Percentiles rank a stretch among this genome's conserved stretches.
phyloP scores from a whole-genome alignment of 2,888 invertebrate genomes.

The Agonopterix alstromeriana region DNA sequence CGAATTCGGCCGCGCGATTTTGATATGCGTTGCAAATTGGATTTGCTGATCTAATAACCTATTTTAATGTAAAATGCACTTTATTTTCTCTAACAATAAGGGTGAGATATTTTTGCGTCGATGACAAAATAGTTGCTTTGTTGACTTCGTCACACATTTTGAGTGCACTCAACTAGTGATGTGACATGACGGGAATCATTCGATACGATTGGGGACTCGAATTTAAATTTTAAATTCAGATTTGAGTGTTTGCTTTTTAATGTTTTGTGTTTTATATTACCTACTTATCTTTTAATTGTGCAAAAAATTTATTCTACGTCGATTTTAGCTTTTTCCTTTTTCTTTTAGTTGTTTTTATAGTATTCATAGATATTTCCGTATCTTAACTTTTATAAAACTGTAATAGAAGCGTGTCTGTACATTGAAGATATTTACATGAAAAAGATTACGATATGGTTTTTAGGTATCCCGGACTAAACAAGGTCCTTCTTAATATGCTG shows the following conservation, averaged over 20 bases:
- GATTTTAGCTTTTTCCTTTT: no score
- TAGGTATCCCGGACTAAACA: no score
- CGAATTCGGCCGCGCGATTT: constrained; percentile 27
- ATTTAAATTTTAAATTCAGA: constrained; percentile 29
- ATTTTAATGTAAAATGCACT: neutral
- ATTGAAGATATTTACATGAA: no score
- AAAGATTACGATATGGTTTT: no score
- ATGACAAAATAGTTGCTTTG: neutral
- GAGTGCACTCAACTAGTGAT: constrained; percentile 42
- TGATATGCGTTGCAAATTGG: constrained; percentile 18
- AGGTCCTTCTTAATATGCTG: no score
- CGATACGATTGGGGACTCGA: constrained; percentile 20
- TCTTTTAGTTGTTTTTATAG: no score
- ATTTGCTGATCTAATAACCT: constrained; percentile 3
- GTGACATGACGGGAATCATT: constrained; percentile 27
- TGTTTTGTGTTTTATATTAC: neutral
- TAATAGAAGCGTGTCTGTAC: no score
- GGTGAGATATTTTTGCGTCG: neutral
- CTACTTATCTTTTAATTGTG: neutral
- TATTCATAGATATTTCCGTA: no score
- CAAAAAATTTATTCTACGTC: neutral
- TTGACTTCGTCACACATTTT: constrained; percentile 38
- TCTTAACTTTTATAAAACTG: no score
- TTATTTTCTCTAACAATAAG: neutral
- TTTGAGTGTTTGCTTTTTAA: constrained; percentile 9